Conservation (phyloP, 2,113 vertebrate species). For the Chloebia gouldiae region DNA sequence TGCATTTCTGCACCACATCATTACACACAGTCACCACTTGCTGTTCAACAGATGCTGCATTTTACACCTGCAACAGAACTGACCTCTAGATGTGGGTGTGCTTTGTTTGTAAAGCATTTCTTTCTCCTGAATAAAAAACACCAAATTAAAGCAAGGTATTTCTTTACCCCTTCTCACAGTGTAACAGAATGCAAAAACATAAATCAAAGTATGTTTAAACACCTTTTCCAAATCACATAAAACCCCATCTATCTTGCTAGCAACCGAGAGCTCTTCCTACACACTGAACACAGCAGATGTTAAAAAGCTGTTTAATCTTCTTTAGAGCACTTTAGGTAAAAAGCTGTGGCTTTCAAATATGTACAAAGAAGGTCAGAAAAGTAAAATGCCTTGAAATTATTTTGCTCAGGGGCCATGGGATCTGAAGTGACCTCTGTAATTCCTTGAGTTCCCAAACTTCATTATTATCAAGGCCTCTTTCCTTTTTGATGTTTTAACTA, state of each 20-base stretch:
- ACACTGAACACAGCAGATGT: constrained; percentile 26
- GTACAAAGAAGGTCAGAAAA: constrained; percentile 39
- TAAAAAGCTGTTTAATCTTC: constrained; percentile 57
- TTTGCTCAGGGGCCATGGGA: constrained; percentile 3
- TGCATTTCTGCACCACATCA: not conserved
- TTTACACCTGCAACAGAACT: not conserved
- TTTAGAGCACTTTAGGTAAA: constrained; percentile 36
- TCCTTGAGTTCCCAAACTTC: constrained; percentile 2
- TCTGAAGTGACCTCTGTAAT: constrained; percentile 20
- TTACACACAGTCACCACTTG: not conserved
- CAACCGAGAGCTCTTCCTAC: constrained; percentile 13
- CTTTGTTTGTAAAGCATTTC: not conserved
- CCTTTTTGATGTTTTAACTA: constrained; percentile 1
- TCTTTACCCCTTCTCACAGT: not conserved
- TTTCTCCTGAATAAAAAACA: not conserved
- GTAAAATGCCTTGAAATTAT: constrained; percentile 18
- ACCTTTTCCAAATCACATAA: not conserved
- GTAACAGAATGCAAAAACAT: not conserved
- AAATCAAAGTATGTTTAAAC: constrained; percentile 12
- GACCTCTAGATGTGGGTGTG: constrained; percentile 1
- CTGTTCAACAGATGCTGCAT: constrained; percentile 17
- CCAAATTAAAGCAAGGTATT: not conserved
- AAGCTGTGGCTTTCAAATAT: constrained; percentile 33
- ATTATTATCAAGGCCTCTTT: not conserved
- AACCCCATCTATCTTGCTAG: constrained; percentile 22